phyloP scores from a whole-genome alignment of 2,113 vertebrate genomes.

The Lipotes vexillifer region DNA sequence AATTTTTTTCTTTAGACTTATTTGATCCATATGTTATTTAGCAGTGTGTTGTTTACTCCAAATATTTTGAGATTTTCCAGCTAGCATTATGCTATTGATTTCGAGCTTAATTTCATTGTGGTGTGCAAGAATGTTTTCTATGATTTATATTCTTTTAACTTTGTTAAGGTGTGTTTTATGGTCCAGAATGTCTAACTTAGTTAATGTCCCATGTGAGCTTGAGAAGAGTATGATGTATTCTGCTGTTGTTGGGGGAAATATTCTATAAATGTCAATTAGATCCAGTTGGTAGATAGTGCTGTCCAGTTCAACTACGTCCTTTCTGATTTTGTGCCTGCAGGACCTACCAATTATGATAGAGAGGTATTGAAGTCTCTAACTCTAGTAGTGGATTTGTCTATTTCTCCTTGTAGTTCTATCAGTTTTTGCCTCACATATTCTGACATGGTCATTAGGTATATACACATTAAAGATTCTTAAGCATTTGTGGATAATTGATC shows the following conservation, averaged over 20 bases:
- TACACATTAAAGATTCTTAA: fast-evolving
- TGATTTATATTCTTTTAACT: background rate
- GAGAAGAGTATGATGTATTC: background rate
- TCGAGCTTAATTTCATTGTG: background rate
- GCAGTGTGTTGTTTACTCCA: background rate
- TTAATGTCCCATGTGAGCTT: background rate
- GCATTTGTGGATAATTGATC: fast-evolving
- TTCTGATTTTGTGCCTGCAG: background rate
- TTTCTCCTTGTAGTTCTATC: background rate
- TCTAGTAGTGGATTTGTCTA: fast-evolving
- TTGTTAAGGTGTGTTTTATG: background rate
- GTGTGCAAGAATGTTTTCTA: background rate
- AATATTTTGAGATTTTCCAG: background rate
- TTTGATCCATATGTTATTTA: background rate
- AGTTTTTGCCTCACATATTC: fast-evolving
- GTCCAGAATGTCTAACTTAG: background rate
- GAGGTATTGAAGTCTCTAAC: too few species aligned
- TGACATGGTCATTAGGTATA: fast-evolving
- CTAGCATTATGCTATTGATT: background rate
- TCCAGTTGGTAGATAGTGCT: background rate
- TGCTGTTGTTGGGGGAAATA: background rate
- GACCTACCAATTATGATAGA: fast-evolving
- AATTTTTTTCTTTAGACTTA: background rate
- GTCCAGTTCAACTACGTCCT: background rate
- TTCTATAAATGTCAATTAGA: constrained; percentile 37